Conservation (phyloP, 1,140 invertebrate species). For the Leptonema lineaticorne region DNA sequence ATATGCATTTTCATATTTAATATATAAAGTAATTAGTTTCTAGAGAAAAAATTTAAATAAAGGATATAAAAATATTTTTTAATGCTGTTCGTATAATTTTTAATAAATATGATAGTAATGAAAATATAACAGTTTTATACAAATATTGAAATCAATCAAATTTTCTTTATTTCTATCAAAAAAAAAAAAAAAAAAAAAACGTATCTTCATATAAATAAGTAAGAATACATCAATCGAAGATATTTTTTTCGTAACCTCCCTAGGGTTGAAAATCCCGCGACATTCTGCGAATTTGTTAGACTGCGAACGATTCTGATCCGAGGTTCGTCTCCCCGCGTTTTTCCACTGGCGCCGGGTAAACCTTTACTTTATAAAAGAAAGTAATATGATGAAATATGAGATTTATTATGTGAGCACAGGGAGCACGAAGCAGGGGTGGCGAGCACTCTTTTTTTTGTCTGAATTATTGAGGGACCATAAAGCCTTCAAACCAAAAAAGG, state of each 20-base stretch:
- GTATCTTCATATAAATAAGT: too few species aligned
- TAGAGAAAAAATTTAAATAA: too few species aligned
- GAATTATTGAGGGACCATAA: constrained; percentile 38
- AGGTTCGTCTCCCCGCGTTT: neutral
- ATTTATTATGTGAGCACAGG: constrained; percentile 37
- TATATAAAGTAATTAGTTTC: too few species aligned
- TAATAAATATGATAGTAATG: too few species aligned
- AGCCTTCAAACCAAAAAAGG: constrained; percentile 14
- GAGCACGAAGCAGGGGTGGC: constrained; percentile 11
- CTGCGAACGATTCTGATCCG: neutral
- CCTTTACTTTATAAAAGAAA: constrained; percentile 40
- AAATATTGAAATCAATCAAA: too few species aligned
- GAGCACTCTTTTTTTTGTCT: constrained; percentile 37
- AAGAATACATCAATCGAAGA: too few species aligned
- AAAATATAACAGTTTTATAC: too few species aligned
- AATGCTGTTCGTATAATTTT: too few species aligned
- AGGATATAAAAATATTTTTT: too few species aligned
- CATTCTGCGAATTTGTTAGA: neutral
- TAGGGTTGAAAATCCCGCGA: neutral
- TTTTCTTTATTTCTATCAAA: too few species aligned
- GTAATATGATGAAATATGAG: constrained; percentile 42
- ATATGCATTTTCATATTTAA: too few species aligned
- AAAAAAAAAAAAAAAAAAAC: too few species aligned
- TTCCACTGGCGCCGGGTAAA: constrained; percentile 24
- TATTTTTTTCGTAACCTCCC: neutral